Evolutionary conservation across 2,797 vertebrate genomes (phyloP).

Genomic region (Erpetoichthys calabaricus): DNA sequence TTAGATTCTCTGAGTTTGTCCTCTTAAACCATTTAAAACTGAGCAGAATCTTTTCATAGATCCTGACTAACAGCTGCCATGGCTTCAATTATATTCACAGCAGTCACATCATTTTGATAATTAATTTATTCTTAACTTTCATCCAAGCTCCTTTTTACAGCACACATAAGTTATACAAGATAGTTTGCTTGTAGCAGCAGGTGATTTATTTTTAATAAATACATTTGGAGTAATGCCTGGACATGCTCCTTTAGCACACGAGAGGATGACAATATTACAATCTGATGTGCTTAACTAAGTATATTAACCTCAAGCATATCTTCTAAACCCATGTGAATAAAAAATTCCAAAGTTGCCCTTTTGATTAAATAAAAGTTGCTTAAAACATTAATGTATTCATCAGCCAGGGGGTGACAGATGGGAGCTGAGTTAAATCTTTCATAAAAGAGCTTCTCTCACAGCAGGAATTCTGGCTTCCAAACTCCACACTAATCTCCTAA

Average conservation of each 20-base stretch:
- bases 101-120: no score
- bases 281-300: not conserved
- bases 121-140: no score
- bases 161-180: no score
- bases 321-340: slow-evolving; percentile 1
- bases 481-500: slow-evolving; percentile 10
- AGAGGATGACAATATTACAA: not conserved
- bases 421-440: slow-evolving; percentile 27
- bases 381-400: slow-evolving; percentile 29
- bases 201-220: no score
- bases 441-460: slow-evolving; percentile 27
- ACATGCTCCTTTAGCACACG: not conserved
- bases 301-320: not conserved
- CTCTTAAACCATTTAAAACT: no score
- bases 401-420: slow-evolving; percentile 31
- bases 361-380: slow-evolving; percentile 5
- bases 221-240: no score
- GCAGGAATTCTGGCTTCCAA: slow-evolving; percentile 16
- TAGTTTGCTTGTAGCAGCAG: no score
- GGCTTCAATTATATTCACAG: no score
- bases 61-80: no score
- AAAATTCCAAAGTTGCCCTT: slow-evolving; percentile 4
- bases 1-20: no score
- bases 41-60: no score
- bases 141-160: no score